Evolutionary conservation across 2,888 invertebrate genomes (phyloP).

Genomic region (Amphipoea oculea): DNA sequence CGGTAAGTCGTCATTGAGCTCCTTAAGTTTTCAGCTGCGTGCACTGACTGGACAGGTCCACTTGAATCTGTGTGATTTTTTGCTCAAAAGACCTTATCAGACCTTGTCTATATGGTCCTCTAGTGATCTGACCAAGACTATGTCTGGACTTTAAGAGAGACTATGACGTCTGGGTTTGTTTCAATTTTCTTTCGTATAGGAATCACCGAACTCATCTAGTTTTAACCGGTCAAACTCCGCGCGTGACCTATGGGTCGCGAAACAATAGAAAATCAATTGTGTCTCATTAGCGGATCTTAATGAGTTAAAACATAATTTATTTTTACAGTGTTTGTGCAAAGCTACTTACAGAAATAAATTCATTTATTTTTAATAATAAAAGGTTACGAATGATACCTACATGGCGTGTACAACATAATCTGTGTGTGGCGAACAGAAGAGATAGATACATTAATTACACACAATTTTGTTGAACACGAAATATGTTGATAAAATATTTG

Average conservation of each 20-base stretch:
- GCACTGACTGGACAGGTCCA: too few species aligned
- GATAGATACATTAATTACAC: background rate
- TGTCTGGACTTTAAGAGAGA: background rate
- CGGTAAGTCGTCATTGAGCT: slow-evolving; percentile 1
- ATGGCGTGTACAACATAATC: background rate
- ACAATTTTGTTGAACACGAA: background rate
- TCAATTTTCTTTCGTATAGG: background rate
- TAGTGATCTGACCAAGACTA: background rate
- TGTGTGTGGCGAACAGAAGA: background rate
- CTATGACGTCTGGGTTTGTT: background rate
- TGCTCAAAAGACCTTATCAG: background rate
- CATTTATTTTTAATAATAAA: background rate
- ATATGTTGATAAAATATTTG: slow-evolving; percentile 18
- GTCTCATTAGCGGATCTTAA: too few species aligned
- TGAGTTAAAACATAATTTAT: too few species aligned
- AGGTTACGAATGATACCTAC: background rate
- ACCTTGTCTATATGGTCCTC: background rate
- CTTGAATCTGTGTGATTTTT: background rate
- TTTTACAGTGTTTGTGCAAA: too few species aligned
- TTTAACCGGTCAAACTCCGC: background rate
- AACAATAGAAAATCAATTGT: too few species aligned
- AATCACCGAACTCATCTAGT: background rate
- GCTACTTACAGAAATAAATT: background rate
- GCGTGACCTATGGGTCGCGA: too few species aligned
- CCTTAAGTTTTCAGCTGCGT: background rate